Conservation (phyloP, 2,888 invertebrate species). For the Melinaea menophilus region DNA sequence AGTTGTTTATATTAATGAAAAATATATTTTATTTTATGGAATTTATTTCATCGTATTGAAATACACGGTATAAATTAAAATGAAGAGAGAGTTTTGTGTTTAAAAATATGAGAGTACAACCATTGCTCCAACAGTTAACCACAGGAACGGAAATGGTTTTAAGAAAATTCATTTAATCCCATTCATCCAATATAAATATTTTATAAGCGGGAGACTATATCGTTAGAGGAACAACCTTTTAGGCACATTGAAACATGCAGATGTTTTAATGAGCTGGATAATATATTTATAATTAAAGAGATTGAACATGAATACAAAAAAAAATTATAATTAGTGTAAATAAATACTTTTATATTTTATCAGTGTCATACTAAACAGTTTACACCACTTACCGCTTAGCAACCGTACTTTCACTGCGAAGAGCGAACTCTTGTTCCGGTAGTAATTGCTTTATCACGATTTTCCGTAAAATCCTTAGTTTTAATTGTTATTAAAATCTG, state of each 20-base stretch:
- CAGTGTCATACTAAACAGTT: not conserved
- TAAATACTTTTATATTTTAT: not conserved
- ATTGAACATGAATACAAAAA: not conserved
- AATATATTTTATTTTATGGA: too few relatives aligned
- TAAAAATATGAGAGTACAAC: not conserved
- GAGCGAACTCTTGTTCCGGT: not conserved
- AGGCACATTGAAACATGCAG: not conserved
- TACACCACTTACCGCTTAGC: not conserved
- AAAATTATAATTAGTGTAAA: too few relatives aligned
- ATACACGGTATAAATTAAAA: too few relatives aligned
- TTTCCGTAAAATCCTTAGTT: not conserved
- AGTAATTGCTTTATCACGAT: too few relatives aligned
- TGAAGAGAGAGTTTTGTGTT: not conserved
- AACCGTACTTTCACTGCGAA: slow-evolving; percentile 9
- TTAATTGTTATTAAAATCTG: too few relatives aligned
- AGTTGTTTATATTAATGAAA: too few relatives aligned
- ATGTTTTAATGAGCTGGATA: not conserved
- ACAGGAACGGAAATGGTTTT: slow-evolving; percentile 3
- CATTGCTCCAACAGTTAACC: not conserved
- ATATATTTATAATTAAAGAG: not conserved
- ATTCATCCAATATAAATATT: slow-evolving; percentile 2
- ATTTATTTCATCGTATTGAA: too few relatives aligned
- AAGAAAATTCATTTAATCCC: not conserved
- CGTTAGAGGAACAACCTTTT: not conserved
- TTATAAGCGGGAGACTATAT: not conserved